phyloP scores from a whole-genome alignment of 2,797 vertebrate genomes.

The Diceros bicornis region DNA sequence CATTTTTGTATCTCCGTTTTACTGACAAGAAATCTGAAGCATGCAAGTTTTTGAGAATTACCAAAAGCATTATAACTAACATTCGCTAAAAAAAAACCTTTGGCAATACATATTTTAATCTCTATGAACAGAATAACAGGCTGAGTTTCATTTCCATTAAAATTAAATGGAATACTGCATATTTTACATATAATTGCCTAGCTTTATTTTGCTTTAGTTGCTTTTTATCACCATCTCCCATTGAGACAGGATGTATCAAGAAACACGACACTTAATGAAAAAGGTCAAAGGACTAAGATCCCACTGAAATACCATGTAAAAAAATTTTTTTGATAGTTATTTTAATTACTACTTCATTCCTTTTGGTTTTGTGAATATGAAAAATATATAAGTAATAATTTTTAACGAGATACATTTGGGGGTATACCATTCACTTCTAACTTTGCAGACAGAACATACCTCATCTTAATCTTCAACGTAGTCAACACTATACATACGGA shows the following conservation, averaged over 20 bases:
- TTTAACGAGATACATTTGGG: constrained; percentile 48
- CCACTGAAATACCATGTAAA: background rate
- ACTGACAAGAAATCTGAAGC: constrained; percentile 42
- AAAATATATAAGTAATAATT: constrained; percentile 63
- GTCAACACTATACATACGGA: constrained; percentile 43
- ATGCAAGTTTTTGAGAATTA: constrained; percentile 57
- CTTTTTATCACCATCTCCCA: constrained; percentile 46
- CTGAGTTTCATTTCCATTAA: constrained; percentile 37
- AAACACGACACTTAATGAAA: constrained; percentile 29
- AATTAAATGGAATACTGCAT: constrained; percentile 36
- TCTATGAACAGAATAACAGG: constrained; percentile 51
- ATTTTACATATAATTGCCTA: constrained; percentile 3
- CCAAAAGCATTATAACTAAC: constrained; percentile 11
- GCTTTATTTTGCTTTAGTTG: constrained; percentile 55
- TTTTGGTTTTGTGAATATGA: constrained; percentile 41
- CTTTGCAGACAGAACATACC: constrained; percentile 41
- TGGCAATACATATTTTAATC: constrained; percentile 34
- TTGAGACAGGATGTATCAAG: constrained; percentile 13
- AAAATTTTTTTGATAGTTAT: constrained; percentile 40
- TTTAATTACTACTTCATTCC: background rate
- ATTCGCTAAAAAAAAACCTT: background rate
- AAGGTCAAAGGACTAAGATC: background rate
- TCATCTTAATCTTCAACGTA: constrained; percentile 63
- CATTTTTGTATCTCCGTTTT: constrained; percentile 48
- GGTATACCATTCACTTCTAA: constrained; percentile 53